phyloP scores from a whole-genome alignment of 2,797 vertebrate genomes.

The Megaceryle alcyon region DNA sequence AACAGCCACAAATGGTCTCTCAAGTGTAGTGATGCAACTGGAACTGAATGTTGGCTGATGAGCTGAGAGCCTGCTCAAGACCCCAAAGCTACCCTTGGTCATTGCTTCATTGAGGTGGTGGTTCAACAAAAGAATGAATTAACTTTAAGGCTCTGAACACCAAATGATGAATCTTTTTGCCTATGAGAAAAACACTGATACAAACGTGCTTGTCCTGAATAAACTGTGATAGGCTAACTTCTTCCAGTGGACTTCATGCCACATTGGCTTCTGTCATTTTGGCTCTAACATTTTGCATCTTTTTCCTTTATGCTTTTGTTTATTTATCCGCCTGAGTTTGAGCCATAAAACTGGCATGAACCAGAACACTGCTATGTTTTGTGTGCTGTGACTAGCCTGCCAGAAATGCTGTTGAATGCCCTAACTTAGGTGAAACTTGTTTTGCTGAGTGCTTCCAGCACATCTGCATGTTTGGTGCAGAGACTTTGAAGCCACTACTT shows the following conservation, averaged over 20 bases:
- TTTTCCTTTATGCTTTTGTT: not conserved
- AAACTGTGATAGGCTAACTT: not conserved
- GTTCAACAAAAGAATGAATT: not conserved
- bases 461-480: not conserved
- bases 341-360: not conserved
- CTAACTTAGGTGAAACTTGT: not conserved
- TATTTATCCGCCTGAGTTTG: not conserved
- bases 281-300: not conserved
- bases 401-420: not conserved
- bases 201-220: not conserved
- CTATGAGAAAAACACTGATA: not conserved
- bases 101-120: not conserved
- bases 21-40: not conserved
- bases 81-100: not conserved
- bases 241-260: not conserved
- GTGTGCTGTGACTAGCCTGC: not conserved
- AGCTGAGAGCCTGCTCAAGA: not conserved
- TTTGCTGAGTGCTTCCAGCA: not conserved
- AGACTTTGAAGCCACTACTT: not conserved
- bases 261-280: not conserved
- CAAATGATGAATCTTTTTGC: not conserved
- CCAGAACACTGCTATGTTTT: not conserved
- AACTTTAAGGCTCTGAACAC: not conserved
- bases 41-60: not conserved
- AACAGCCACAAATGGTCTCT: not conserved